These are phyloP conservation scores for Paralichthys olivaceus DNA, from an alignment of 2,113 vertebrate species.

Conservation along the genomic window DNA sequence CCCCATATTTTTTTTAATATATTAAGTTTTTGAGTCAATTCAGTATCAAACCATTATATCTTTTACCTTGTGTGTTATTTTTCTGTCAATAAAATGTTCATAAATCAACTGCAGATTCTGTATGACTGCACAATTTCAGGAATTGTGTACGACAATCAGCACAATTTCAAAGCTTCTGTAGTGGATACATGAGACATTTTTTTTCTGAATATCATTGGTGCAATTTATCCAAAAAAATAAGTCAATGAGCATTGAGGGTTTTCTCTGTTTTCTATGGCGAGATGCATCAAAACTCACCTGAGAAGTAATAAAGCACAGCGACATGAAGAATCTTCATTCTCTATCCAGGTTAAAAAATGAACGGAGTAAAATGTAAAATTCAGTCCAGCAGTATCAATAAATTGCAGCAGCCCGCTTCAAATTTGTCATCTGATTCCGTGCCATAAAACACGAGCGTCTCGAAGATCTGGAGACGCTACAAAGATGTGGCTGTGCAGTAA, in stretches of 20 bases:
- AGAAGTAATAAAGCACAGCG: conserved; percentile 50
- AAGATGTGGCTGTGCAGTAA: conserved; percentile 21
- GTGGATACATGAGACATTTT: no score
- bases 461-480: neutral
- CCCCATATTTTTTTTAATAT: no score
- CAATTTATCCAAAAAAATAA: no score
- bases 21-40: no score
- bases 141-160: no score
- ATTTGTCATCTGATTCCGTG: conserved; percentile 24
- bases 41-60: no score
- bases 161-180: no score
- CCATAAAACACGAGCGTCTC: neutral
- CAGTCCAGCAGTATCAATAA: neutral
- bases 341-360: conserved; percentile 6
- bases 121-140: no score
- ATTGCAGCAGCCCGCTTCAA: neutral
- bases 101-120: no score
- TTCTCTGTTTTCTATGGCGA: neutral
- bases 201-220: no score
- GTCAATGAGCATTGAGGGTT: neutral
- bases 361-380: neutral
- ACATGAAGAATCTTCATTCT: conserved; percentile 59
- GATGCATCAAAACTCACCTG: conserved; percentile 60
- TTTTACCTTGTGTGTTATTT: no score
- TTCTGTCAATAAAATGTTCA: no score